Evolutionary conservation across 2,888 invertebrate species (phyloP).

Genomic region (Sipunculus nudus): DNA sequence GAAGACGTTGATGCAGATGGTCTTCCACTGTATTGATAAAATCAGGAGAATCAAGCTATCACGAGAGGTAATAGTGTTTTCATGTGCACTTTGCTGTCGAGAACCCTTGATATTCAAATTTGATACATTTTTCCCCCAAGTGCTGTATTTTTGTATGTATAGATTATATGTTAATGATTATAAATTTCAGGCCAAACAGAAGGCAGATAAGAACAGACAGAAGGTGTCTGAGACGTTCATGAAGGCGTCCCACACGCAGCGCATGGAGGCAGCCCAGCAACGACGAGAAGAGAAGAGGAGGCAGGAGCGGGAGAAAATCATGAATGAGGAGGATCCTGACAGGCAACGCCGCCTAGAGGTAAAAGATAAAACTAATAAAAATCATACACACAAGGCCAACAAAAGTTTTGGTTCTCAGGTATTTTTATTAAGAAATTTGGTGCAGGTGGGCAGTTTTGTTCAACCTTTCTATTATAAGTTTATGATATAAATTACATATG

Average conservation of each 20-base stretch:
- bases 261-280: conserved; percentile 95
- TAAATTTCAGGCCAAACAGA: conserved; percentile 78
- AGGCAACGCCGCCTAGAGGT: conserved; percentile 95
- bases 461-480: too few relatives aligned
- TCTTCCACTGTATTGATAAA: conserved; percentile 93
- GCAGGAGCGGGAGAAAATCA: conserved; percentile 91
- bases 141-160: too few relatives aligned
- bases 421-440: neutral
- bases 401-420: too few relatives aligned
- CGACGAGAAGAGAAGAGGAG: conserved; percentile 92
- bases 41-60: conserved; percentile 85
- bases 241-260: conserved; percentile 93
- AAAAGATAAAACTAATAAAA: conserved; percentile 7
- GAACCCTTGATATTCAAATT: too few relatives aligned
- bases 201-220: conserved; percentile 94
- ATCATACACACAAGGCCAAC: neutral
- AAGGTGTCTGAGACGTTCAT: conserved; percentile 93
- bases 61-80: conserved; percentile 79
- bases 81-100: too few relatives aligned
- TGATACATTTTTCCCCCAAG: too few relatives aligned
- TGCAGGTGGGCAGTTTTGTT: too few relatives aligned
- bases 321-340: conserved; percentile 93
- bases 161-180: too few relatives aligned
- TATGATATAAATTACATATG: too few relatives aligned
- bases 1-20: conserved; percentile 83